Percentiles rank a stretch among this genome's conserved stretches.
Evolutionary conservation across 2,888 invertebrate species (phyloP).

Genomic region (Vannuccia rotundouncinata): DNA sequence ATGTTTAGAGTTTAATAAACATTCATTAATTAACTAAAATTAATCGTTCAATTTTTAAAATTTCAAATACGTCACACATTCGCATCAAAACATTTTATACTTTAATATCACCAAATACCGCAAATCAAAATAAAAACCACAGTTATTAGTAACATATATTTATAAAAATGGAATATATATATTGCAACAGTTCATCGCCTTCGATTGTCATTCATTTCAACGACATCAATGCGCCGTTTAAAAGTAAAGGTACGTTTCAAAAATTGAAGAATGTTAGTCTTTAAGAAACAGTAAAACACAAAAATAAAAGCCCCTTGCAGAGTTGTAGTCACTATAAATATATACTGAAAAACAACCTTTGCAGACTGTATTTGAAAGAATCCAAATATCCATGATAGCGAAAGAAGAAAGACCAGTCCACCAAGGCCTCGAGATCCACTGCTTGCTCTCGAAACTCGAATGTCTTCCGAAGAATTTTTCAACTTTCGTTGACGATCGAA

Average conservation of each 20-base stretch:
- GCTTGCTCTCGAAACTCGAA: background rate
- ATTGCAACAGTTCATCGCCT: too few species aligned
- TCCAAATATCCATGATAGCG: conserved; percentile 3
- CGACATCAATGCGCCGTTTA: background rate
- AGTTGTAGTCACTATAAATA: background rate
- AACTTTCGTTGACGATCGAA: background rate
- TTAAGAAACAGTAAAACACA: conserved; percentile 11
- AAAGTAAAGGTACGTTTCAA: background rate
- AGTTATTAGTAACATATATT: too few species aligned
- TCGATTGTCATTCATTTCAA: background rate
- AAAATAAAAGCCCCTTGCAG: background rate
- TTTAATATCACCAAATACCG: too few species aligned
- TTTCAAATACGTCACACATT: too few species aligned
- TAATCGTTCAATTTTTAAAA: too few species aligned
- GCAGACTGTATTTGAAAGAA: background rate
- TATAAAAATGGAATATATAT: too few species aligned
- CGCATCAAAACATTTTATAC: too few species aligned
- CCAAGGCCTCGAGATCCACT: background rate
- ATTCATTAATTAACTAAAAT: too few species aligned
- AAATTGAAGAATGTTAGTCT: background rate
- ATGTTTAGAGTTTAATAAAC: too few species aligned
- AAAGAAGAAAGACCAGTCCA: background rate
- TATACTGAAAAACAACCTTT: background rate
- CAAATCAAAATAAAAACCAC: too few species aligned
- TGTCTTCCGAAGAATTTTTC: background rate